These are phyloP conservation scores for Spermophilus dauricus DNA, from an alignment of 2,113 vertebrate genomes.

Conservation along the genomic window DNA sequence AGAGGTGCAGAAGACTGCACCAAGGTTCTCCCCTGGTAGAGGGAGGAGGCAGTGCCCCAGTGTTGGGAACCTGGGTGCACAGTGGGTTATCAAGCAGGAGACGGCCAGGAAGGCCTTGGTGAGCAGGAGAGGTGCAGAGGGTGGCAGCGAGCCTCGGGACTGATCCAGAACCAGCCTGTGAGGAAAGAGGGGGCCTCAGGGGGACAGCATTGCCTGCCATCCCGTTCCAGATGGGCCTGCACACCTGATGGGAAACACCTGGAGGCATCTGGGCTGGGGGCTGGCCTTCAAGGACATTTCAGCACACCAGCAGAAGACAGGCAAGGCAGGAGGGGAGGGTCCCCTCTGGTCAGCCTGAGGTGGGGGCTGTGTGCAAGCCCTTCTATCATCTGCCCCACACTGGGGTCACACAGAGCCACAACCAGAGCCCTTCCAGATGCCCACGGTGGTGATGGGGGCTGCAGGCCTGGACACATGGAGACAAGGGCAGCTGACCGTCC, in stretches of 20 bases:
- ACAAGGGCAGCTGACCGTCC: no score
- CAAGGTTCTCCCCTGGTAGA: no score
- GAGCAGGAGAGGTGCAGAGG: not conserved
- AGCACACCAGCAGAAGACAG: no score
- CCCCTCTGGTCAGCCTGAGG: not conserved
- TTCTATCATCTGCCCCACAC: no score
- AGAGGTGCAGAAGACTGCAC: not conserved
- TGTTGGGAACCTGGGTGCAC: accelerated
- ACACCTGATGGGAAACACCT: not conserved
- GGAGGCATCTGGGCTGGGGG: no score
- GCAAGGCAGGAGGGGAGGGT: not conserved
- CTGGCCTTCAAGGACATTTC: not conserved
- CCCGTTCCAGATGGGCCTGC: not conserved
- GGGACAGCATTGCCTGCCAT: no score
- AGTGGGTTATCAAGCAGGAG: not conserved
- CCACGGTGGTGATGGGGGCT: no score
- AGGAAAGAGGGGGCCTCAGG: no score
- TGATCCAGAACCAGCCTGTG: no score
- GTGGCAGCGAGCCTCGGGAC: no score
- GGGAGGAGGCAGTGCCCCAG: no score
- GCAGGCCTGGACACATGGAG: not conserved
- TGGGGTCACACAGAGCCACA: not conserved
- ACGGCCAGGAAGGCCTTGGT: not conserved
- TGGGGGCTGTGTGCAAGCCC: no score
- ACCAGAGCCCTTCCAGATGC: not conserved